Base-by-base conservation (phyloP, 1,140 invertebrate genomes). In the Melitaea cinxia region DNA sequence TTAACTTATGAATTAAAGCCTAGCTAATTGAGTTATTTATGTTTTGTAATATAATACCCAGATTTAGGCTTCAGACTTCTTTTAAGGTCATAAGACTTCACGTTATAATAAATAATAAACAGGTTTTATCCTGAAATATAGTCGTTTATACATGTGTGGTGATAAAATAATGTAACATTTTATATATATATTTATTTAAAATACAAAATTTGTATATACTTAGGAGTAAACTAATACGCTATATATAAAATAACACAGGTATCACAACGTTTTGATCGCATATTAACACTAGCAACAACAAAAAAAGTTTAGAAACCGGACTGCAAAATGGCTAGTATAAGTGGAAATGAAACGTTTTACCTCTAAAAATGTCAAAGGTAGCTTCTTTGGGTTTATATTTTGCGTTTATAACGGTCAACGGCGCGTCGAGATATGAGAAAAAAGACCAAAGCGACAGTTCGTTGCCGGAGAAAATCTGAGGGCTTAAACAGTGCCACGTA, bases 351-450 rank as follows among this genome's bases (percentile, higher is more conserved):
- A 88, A 86, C 78, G 70, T 89, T 90, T 89, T 81, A 83, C 82
- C 82, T 82, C 75, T 83, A 83, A 90, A 69, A 88, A 90, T 86
- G 83, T 89, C 88, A 90, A 88, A 91, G 85, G 80, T 87, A 79
- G 79, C 82, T 84, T 82, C 83, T 89, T 86, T 85, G 75, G 82
- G 83, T 89, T 88, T 90, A 88, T 85, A 91, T 91, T 90, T 90
- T 89, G 83, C 85, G 88, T 88, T 88, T 87, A 90, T 89, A 87
- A 84, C 82, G 88, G 83, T 85, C 86, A 85, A 72, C 81, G 78
- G 77, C 78, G 80, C 82, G 75, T 80, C 77, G 79, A 70, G 76
- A 79, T 79, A 87, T 69, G 77, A 89, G 78, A 71, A 89, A 90
- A 90, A 88, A 82, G 78, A 73, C 63, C 58, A 75, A 65, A 77